phyloP scores from a whole-genome alignment of 2,888 invertebrate genomes.

The Malachius bipustulatus region DNA sequence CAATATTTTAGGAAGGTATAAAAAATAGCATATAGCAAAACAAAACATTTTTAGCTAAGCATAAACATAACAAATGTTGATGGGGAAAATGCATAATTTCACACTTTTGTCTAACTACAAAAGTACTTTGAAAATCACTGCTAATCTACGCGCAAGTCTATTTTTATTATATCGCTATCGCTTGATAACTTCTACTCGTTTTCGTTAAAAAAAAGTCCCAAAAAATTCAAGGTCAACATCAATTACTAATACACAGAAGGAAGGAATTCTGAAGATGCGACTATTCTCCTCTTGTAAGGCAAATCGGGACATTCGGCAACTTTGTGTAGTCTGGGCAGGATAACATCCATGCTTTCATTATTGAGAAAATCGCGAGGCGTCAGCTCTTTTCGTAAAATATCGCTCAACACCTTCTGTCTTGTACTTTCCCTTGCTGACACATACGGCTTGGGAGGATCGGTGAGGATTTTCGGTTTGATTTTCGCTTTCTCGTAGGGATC shows the following conservation, averaged over 20 bases:
- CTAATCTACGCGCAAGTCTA: too few species aligned
- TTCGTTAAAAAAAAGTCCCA: too few species aligned
- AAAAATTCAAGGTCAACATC: too few species aligned
- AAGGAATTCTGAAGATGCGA: constrained; percentile 36
- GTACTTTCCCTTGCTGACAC: constrained; percentile 55
- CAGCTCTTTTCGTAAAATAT: constrained; percentile 47
- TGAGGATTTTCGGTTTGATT: constrained; percentile 48
- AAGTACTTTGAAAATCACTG: too few species aligned
- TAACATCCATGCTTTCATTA: constrained; percentile 51
- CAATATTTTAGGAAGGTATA: too few species aligned
- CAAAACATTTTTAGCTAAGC: too few species aligned
- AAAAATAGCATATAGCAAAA: too few species aligned
- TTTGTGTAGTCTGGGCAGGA: constrained; percentile 49
- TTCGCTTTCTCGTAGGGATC: constrained; percentile 48
- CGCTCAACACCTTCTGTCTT: constrained; percentile 48
- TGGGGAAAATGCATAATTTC: too few species aligned
- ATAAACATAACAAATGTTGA: too few species aligned
- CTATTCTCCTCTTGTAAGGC: constrained; percentile 39
- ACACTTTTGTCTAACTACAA: too few species aligned
- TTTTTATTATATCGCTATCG: too few species aligned
- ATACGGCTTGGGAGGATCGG: constrained; percentile 54
- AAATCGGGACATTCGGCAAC: constrained; percentile 37
- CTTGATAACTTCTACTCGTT: too few species aligned
- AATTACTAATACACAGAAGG: constrained; percentile 24
- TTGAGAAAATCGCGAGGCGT: constrained; percentile 26